A percentile compares a stretch with the other conserved stretches of the same genome.
Conservation (phyloP, 2,797 vertebrate species). For the Podarcis siculus region DNA sequence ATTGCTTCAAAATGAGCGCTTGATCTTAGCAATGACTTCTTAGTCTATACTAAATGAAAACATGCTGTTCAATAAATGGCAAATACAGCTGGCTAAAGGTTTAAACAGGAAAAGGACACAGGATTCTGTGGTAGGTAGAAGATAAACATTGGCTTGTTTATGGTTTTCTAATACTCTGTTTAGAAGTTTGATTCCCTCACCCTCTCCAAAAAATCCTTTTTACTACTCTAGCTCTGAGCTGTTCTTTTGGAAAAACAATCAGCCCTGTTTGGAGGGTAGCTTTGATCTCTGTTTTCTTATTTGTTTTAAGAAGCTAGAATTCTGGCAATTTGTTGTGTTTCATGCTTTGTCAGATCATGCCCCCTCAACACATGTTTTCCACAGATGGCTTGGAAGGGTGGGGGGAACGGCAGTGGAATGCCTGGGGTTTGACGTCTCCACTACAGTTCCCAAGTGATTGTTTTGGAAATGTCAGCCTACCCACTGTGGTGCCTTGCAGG, state of each 20-base stretch:
- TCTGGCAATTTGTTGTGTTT: conserved; percentile 68
- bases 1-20: conserved; percentile 53
- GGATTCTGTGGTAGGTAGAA: conserved; percentile 73
- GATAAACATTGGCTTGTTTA: conserved; percentile 73
- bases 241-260: conserved; percentile 70
- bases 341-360: conserved; percentile 66
- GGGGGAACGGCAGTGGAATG: conserved; percentile 43
- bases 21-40: conserved; percentile 57
- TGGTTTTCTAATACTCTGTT: conserved; percentile 71
- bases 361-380: conserved; percentile 53
- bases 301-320: conserved; percentile 70
- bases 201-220: conserved; percentile 31
- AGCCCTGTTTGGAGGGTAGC: conserved; percentile 47
- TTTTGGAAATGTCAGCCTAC: conserved; percentile 65
- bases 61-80: conserved; percentile 54
- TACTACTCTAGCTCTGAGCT: conserved; percentile 68
- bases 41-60: conserved; percentile 59
- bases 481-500: conserved; percentile 57
- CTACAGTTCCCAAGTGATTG: conserved; percentile 57
- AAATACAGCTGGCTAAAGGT: conserved; percentile 67
- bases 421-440: conserved; percentile 63
- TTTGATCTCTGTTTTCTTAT: conserved; percentile 78
- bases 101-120: conserved; percentile 65
- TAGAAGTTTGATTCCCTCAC: conserved; percentile 54
- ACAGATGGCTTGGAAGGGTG: conserved; percentile 66